A percentile compares a stretch with the other conserved stretches of the same genome.
These are phyloP conservation scores for Montipora capitata DNA, from an alignment of 92 coral and sea anemone genomes.

Conservation along the genomic window DNA sequence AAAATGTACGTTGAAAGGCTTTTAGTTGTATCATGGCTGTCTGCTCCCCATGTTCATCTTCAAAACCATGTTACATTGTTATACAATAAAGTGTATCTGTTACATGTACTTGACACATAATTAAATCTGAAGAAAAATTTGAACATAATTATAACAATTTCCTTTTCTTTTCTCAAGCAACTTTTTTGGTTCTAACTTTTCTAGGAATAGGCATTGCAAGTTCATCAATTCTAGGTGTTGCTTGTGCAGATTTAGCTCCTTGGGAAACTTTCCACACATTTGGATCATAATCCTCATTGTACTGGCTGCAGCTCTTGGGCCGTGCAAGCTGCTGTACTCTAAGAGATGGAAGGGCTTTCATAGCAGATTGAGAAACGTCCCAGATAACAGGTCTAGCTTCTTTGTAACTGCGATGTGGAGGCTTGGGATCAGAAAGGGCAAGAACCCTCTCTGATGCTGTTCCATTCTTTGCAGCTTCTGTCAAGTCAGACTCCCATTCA, in stretches of 20 bases:
- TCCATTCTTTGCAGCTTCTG: conserved; percentile 90
- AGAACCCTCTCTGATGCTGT: conserved; percentile 86
- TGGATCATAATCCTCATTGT: conserved; percentile 90
- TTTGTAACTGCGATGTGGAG: conserved; percentile 87
- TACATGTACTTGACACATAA: background rate
- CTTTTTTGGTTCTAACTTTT: conserved; percentile 92
- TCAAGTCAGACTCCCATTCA: conserved; percentile 89
- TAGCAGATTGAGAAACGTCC: conserved; percentile 85
- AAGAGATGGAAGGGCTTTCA: conserved; percentile 95
- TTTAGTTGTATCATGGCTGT: background rate
- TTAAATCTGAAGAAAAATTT: too few species aligned
- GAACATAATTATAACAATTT: background rate
- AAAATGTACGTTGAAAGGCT: too few species aligned
- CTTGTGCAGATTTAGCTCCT: conserved; percentile 94
- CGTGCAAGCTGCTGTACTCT: conserved; percentile 95
- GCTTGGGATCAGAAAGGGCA: conserved; percentile 80
- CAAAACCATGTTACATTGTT: background rate
- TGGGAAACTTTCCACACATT: conserved; percentile 95
- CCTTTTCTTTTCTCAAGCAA: conserved; percentile 20
- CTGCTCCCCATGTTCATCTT: background rate
- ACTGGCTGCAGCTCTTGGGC: conserved; percentile 95
- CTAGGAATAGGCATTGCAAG: conserved; percentile 94
- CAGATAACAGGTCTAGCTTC: conserved; percentile 92
- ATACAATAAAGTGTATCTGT: conserved; percentile 1
- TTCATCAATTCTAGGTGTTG: conserved; percentile 94